Percentiles rank a stretch among this genome's conserved stretches.
Conservation (phyloP, 2,797 vertebrate species). For the Anabas testudineus region DNA sequence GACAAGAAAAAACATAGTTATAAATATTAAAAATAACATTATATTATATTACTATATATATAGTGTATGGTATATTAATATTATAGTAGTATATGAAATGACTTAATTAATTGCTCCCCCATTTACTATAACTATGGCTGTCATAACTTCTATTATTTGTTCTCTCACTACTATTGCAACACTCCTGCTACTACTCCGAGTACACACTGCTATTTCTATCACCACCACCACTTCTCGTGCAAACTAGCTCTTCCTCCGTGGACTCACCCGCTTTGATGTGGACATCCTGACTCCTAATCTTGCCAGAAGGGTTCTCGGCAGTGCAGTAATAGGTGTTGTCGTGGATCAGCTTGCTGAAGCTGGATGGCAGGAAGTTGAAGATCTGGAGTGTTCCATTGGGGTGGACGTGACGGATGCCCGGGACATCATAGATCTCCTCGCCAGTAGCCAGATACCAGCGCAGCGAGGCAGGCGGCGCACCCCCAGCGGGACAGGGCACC, state of each 20-base stretch:
- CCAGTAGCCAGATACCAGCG: constrained; percentile 99
- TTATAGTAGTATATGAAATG: too few relatives aligned
- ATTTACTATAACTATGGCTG: too few relatives aligned
- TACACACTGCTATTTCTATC: neutral
- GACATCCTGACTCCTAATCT: constrained; percentile 99
- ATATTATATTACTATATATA: too few relatives aligned
- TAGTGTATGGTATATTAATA: too few relatives aligned
- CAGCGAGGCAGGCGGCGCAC: constrained; percentile 93
- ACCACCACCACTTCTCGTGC: rapidly evolving
- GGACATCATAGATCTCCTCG: constrained; percentile 99
- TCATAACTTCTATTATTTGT: neutral
- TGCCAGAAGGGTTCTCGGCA: constrained; percentile 99
- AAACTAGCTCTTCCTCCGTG: neutral
- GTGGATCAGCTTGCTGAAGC: constrained; percentile 99
- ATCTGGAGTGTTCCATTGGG: constrained; percentile 99
- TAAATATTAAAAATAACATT: too few relatives aligned
- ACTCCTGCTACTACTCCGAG: neutral
- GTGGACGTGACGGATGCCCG: constrained; percentile 98
- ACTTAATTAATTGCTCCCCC: neutral
- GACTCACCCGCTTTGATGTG: constrained; percentile 99
- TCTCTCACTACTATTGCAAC: neutral
- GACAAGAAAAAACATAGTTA: constrained; percentile 17
- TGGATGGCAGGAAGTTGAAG: constrained; percentile 98
- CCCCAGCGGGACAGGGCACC: constrained; percentile 98
- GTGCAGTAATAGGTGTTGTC: constrained; percentile 99